Evolutionary conservation across 2,888 invertebrate species (phyloP).

Genomic region (Brachyptera risi): DNA sequence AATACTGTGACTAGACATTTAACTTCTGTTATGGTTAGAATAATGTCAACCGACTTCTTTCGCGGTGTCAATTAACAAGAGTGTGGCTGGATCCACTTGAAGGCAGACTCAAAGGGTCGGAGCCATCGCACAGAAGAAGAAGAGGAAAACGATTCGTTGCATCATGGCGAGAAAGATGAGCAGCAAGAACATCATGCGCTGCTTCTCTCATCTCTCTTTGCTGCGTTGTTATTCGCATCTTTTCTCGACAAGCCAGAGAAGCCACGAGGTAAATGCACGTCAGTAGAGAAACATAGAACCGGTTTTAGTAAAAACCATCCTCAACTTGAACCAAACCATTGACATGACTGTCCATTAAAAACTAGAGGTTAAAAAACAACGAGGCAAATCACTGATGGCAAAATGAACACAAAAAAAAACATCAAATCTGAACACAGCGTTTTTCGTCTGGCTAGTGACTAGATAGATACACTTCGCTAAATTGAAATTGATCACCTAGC

Average conservation of each 20-base stretch:
- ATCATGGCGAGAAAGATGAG: conserved; percentile 4
- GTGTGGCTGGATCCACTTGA: neutral
- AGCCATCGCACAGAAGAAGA: neutral
- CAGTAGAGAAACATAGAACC: neutral
- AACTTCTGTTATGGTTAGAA: no score
- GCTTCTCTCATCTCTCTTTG: neutral
- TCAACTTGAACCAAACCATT: neutral
- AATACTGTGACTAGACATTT: no score
- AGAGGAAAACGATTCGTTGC: neutral
- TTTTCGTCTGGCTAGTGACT: no score
- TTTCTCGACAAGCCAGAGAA: neutral
- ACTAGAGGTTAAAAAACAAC: neutral
- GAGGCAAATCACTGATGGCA: conserved; percentile 9
- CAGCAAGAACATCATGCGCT: neutral
- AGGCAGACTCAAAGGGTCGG: neutral
- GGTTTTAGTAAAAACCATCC: conserved; percentile 5
- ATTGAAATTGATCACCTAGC: conserved; percentile 20
- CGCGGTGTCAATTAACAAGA: neutral
- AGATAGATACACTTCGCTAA: conserved; percentile 14
- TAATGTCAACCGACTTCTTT: no score
- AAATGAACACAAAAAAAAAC: neutral
- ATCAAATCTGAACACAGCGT: neutral
- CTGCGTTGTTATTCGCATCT: conserved; percentile 2
- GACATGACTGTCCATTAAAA: neutral
- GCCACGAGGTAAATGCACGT: conserved; percentile 7